phyloP scores from a whole-genome alignment of 1,140 invertebrate species.

The Panagrolaimus sp. region DNA sequence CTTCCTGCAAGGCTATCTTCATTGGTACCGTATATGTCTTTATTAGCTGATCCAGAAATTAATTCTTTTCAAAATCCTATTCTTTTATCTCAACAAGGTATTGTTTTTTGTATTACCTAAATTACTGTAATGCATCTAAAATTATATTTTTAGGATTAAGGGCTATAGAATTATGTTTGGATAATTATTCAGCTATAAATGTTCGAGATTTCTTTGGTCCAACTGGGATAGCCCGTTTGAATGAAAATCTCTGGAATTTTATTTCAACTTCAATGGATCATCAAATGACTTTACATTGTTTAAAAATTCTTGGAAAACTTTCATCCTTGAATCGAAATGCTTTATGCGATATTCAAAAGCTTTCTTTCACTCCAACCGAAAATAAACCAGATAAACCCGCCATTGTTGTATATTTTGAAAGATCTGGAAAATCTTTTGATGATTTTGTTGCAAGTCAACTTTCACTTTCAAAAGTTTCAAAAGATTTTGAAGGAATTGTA shows the following conservation, averaged over 20 bases:
- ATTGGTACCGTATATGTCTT: not conserved
- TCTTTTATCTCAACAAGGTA: no score
- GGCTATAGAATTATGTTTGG: not conserved
- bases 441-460: no score
- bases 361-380: not conserved
- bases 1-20: not conserved
- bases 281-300: not conserved
- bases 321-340: not conserved
- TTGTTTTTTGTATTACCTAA: not conserved
- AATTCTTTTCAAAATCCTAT: not conserved
- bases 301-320: not conserved
- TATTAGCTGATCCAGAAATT: not conserved
- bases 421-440: not conserved
- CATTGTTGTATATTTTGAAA: not conserved
- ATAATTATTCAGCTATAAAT: not conserved
- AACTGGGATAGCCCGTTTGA: not conserved
- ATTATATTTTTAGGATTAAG: not conserved
- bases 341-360: not conserved
- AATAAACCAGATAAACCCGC: not conserved
- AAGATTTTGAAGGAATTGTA: no score
- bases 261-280: not conserved
- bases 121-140: not conserved
- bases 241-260: not conserved
- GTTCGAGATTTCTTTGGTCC: not conserved
- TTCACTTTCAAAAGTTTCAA: no score